phyloP scores from a whole-genome alignment of 35 echinoderm and acorn worm species.

The Lytechinus variegatus region DNA sequence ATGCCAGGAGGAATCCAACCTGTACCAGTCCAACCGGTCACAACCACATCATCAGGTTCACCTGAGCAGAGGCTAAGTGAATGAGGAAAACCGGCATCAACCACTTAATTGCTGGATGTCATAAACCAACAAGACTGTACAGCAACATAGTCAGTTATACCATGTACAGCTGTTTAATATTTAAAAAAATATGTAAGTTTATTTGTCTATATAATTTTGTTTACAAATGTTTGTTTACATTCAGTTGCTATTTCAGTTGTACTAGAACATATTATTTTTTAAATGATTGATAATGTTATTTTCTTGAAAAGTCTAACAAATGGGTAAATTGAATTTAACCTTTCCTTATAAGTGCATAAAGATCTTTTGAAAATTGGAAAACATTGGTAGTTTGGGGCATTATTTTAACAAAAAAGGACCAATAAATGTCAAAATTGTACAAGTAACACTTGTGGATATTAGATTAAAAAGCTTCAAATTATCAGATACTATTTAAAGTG shows the following conservation, averaged over 20 bases:
- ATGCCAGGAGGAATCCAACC: constrained; percentile 55
- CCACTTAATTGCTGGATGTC: background rate
- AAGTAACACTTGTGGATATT: background rate
- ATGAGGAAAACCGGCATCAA: background rate
- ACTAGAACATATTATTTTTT: background rate
- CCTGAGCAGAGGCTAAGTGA: constrained; percentile 61
- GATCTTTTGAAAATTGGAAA: background rate
- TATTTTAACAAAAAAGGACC: background rate
- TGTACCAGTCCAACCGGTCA: constrained; percentile 32
- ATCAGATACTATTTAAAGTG: background rate
- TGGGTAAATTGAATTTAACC: background rate
- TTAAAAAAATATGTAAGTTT: background rate
- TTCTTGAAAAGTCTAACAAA: background rate
- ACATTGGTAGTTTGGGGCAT: background rate
- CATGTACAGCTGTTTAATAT: background rate
- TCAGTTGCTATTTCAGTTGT: background rate
- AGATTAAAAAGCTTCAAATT: background rate
- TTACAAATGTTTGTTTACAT: background rate
- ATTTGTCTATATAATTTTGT: background rate
- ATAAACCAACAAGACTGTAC: background rate
- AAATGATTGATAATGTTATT: background rate
- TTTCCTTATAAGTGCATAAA: background rate
- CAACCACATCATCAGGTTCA: constrained; percentile 32
- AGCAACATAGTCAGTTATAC: background rate
- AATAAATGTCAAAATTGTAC: background rate